phyloP scores from a whole-genome alignment of 2,797 vertebrate species.

The Epinephelus malabaricus region DNA sequence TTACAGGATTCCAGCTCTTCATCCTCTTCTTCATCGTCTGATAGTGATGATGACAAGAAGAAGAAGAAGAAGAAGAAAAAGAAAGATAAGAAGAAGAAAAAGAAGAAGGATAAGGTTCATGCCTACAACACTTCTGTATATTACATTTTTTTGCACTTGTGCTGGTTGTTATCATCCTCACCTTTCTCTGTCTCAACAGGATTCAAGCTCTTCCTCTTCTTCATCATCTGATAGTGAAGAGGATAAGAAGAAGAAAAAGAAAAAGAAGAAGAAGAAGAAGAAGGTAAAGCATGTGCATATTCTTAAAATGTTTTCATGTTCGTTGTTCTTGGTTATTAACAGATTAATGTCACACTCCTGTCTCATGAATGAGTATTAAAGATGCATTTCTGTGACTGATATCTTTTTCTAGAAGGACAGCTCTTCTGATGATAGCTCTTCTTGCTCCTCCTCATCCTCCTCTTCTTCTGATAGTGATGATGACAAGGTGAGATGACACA shows the following conservation, averaged over 20 bases:
- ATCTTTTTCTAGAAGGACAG: constrained; percentile 46
- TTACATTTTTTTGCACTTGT: neutral
- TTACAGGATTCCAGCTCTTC: constrained; percentile 25
- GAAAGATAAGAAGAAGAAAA: constrained; percentile 49
- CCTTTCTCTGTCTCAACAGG: constrained; percentile 12
- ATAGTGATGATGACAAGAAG: constrained; percentile 17
- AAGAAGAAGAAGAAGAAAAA: constrained; percentile 65
- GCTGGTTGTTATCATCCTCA: neutral
- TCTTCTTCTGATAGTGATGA: constrained; percentile 75
- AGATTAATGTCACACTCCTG: neutral
- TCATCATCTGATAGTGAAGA: neutral
- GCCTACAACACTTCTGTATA: neutral
- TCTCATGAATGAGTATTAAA: neutral
- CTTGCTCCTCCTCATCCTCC: constrained; percentile 54
- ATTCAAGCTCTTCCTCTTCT: constrained; percentile 28
- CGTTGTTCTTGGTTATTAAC: neutral
- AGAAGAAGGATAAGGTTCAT: constrained; percentile 55
- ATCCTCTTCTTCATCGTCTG: neutral
- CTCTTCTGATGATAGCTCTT: constrained; percentile 66
- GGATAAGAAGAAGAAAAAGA: too few species aligned
- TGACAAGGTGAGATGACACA: constrained; percentile 58
- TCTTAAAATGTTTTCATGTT: neutral
- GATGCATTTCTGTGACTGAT: constrained; percentile 1
- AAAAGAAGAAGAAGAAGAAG: constrained; percentile 54
- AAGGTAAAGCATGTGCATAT: constrained; percentile 14